These are phyloP conservation scores for Artibeus jamaicensis DNA, from an alignment of 2,797 vertebrate species.

Conservation along the genomic window DNA sequence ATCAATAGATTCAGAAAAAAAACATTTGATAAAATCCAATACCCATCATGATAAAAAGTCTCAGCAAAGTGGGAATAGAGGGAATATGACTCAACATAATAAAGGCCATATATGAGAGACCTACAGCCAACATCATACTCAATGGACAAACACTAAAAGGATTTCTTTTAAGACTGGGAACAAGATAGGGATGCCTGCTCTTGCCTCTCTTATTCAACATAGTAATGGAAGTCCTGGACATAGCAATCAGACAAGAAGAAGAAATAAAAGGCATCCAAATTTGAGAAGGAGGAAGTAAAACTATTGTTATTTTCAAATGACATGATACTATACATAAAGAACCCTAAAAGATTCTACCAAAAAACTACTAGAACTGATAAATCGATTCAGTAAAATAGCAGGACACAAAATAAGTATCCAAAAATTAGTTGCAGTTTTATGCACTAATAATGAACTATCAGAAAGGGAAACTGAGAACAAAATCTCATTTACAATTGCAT, in stretches of 20 bases:
- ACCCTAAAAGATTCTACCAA: neutral
- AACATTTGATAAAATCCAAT: neutral
- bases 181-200: neutral
- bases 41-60: neutral
- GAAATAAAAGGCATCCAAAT: neutral
- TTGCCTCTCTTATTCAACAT: neutral
- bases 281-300: neutral
- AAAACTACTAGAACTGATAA: neutral
- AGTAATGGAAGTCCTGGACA: neutral
- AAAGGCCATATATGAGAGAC: neutral
- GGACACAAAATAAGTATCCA: neutral
- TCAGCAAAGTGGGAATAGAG: neutral
- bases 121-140: neutral
- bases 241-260: neutral
- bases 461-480: neutral
- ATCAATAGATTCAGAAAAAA: neutral
- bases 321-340: neutral
- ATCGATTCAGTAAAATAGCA: neutral
- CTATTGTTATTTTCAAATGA: neutral
- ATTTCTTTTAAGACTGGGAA: neutral
- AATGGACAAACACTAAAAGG: neutral
- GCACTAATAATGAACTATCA: neutral
- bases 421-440: neutral
- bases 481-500: neutral
- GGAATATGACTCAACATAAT: neutral